Evolutionary conservation across 1,140 invertebrate species (phyloP).

Genomic region (Calephelis virginiensis): DNA sequence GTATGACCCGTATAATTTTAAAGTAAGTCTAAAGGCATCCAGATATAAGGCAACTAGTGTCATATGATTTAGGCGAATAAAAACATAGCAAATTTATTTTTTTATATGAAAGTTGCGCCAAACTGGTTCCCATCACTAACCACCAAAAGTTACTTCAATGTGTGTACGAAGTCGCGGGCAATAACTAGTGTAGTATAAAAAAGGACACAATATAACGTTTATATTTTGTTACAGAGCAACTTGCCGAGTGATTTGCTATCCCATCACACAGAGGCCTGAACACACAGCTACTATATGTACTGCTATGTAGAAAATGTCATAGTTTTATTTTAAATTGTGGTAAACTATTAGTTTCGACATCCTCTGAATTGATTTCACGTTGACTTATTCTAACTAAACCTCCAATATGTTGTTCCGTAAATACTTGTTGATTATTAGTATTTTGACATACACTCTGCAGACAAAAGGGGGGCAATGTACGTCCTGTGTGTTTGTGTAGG

Average conservation of each 20-base stretch:
- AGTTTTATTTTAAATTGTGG: slow-evolving; percentile 62
- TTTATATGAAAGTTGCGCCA: no score
- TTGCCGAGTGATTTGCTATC: slow-evolving; percentile 44
- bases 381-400: slow-evolving; percentile 8
- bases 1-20: no score
- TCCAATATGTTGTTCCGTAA: slow-evolving; percentile 4
- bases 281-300: slow-evolving; percentile 33
- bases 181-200: background rate
- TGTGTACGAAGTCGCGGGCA: no score
- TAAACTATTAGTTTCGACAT: slow-evolving; percentile 40
- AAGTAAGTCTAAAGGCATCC: no score
- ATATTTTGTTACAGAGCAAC: slow-evolving; percentile 50
- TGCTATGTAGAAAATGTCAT: slow-evolving; percentile 53
- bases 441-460: slow-evolving; percentile 7
- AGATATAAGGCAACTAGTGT: no score
- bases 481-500: background rate
- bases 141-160: no score
- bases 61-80: no score
- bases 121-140: no score
- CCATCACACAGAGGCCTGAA: slow-evolving; percentile 42
- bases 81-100: no score
- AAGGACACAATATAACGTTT: background rate
- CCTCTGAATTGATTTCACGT: slow-evolving; percentile 18
- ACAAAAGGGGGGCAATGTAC: background rate
- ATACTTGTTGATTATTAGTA: slow-evolving; percentile 6